Conservation (phyloP, 2,888 invertebrate genomes). For the Nymphalis polychloros region DNA sequence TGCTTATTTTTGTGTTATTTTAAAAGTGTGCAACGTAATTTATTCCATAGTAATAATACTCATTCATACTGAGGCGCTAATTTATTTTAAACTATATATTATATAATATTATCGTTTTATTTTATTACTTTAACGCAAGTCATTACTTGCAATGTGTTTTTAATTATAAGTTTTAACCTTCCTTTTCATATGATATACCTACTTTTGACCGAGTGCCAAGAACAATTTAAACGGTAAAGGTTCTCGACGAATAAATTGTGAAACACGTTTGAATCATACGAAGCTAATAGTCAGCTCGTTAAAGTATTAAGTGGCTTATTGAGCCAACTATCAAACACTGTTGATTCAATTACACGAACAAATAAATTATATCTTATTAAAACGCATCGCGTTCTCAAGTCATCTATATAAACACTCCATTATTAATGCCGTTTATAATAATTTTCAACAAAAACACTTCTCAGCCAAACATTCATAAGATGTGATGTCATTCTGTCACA, state of each 20-base stretch:
- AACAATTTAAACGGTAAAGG: constrained; percentile 21
- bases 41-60: neutral
- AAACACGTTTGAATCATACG: constrained; percentile 33
- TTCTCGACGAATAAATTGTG: constrained; percentile 28
- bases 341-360: constrained; percentile 52
- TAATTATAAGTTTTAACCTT: constrained; percentile 12
- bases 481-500: constrained; percentile 72
- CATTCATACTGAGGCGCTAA: neutral
- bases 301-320: constrained; percentile 58
- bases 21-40: neutral
- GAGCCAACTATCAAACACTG: constrained; percentile 58
- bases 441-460: constrained; percentile 11
- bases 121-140: neutral
- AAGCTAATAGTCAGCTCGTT: constrained; percentile 34
- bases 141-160: neutral
- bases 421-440: constrained; percentile 11
- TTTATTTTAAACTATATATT: neutral
- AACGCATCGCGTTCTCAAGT: constrained; percentile 39
- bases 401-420: constrained; percentile 15
- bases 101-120: constrained; percentile 2
- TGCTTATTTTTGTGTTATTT: constrained; percentile 10
- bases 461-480: constrained; percentile 53
- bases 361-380: constrained; percentile 49
- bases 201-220: constrained; percentile 28
- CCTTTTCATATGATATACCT: constrained; percentile 25